Percentiles rank a stretch among this genome's conserved stretches.
Evolutionary conservation across 2,888 invertebrate species (phyloP).

Genomic region (Phaonia tiefii): DNA sequence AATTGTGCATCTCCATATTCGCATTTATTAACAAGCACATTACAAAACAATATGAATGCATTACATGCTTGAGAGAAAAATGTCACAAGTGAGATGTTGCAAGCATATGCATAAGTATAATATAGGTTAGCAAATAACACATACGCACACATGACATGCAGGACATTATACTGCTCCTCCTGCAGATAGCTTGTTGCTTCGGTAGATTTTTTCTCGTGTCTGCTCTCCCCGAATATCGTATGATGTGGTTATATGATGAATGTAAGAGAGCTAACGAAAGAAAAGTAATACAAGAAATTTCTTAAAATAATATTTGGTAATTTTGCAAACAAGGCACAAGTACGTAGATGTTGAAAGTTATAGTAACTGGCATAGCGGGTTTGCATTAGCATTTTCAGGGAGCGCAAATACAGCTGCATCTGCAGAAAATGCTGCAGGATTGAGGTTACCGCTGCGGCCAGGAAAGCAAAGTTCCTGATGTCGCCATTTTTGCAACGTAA

Average conservation of each 20-base stretch:
- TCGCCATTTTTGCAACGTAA: too few species aligned
- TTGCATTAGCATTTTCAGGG: too few species aligned
- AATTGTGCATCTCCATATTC: neutral
- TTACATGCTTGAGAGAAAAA: neutral
- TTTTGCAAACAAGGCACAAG: neutral
- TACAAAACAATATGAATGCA: constrained; percentile 17
- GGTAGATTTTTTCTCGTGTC: neutral
- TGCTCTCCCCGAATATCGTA: neutral
- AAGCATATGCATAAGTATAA: too few species aligned
- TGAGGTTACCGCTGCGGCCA: too few species aligned
- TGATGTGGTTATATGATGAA: constrained; percentile 9
- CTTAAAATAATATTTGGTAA: constrained; percentile 6
- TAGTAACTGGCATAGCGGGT: too few species aligned
- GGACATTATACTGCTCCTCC: too few species aligned
- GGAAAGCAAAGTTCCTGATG: too few species aligned
- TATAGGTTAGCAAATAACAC: too few species aligned
- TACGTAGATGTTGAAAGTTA: neutral
- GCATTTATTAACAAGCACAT: constrained; percentile 17
- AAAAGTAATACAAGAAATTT: neutral
- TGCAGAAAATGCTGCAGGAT: too few species aligned
- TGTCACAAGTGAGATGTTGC: too few species aligned
- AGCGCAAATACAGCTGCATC: too few species aligned
- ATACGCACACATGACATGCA: too few species aligned
- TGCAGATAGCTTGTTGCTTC: neutral
- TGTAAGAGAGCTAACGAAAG: neutral